Evolutionary conservation across 1,140 invertebrate genomes (phyloP).

Genomic region (Parapsyche elsis): DNA sequence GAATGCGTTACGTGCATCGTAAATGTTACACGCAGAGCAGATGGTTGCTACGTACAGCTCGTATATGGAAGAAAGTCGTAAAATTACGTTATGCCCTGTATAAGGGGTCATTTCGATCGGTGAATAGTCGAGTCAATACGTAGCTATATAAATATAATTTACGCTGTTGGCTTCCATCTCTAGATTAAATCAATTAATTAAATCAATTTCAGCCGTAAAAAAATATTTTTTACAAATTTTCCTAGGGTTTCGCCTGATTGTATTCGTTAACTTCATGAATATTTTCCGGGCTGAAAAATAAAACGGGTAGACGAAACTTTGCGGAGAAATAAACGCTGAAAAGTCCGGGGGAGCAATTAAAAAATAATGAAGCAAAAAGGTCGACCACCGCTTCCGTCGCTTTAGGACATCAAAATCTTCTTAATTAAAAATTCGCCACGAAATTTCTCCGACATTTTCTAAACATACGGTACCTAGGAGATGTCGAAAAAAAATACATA

Average conservation of each 20-base stretch:
- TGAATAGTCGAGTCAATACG: background rate
- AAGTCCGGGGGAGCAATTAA: constrained; percentile 44
- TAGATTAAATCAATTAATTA: too few species aligned
- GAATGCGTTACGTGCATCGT: constrained; percentile 9
- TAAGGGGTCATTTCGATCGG: background rate
- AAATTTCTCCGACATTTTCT: constrained; percentile 8
- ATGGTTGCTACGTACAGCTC: background rate
- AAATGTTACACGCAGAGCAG: constrained; percentile 6
- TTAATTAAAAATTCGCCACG: constrained; percentile 45
- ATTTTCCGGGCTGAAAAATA: background rate
- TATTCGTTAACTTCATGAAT: background rate
- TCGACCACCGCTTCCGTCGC: constrained; percentile 41
- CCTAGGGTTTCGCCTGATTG: background rate
- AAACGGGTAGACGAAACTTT: background rate
- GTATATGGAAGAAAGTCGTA: background rate
- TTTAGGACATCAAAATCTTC: constrained; percentile 45
- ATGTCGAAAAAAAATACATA: too few species aligned
- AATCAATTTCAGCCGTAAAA: too few species aligned
- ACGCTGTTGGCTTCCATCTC: too few species aligned
- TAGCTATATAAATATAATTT: too few species aligned
- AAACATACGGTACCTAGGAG: too few species aligned
- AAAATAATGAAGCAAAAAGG: constrained; percentile 48
- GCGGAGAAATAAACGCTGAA: constrained; percentile 16
- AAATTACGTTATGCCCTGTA: background rate
- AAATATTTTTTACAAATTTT: too few species aligned